These are phyloP conservation scores for Olivierus martensii DNA, from an alignment of 1,140 invertebrate species.

Conservation along the genomic window DNA sequence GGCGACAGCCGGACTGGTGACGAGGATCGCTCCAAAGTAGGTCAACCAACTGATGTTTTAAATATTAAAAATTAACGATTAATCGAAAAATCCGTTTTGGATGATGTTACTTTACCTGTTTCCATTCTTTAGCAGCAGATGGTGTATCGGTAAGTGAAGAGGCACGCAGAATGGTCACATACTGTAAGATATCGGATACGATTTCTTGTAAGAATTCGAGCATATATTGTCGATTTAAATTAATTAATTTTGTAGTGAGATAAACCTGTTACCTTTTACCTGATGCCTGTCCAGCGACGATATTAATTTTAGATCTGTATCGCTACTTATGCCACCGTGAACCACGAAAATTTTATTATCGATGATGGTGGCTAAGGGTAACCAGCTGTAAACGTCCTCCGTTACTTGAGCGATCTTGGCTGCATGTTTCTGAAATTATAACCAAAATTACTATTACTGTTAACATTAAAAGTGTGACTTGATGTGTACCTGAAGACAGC, in stretches of 20 bases:
- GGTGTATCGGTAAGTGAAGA: too few relatives aligned
- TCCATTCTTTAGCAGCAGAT: conserved; percentile 43
- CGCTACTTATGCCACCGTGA: conserved; percentile 74
- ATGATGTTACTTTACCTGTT: conserved; percentile 43
- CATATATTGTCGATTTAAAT: too few relatives aligned
- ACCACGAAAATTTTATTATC: conserved; percentile 74
- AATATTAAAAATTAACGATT: too few relatives aligned
- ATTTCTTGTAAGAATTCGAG: too few relatives aligned
- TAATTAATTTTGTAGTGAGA: too few relatives aligned
- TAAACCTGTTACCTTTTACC: conserved; percentile 34
- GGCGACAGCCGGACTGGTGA: conserved; percentile 44
- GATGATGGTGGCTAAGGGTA: conserved; percentile 73
- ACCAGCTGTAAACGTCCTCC: conserved; percentile 75
- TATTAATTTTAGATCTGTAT: conserved; percentile 60
- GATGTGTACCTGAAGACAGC: neutral
- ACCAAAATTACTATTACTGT: neutral
- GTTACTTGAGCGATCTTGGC: conserved; percentile 59
- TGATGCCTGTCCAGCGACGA: conserved; percentile 59
- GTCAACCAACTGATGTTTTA: conserved; percentile 59
- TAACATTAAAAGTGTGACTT: neutral
- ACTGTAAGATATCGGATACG: too few relatives aligned
- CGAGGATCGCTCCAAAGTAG: conserved; percentile 85
- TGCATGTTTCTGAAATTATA: conserved; percentile 45
- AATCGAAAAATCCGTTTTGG: too few relatives aligned
- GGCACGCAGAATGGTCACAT: too few relatives aligned